Percentiles rank a stretch among this genome's conserved stretches.
Conservation (phyloP, 2,113 vertebrate genomes). For the Muntiacus muntjak region DNA sequence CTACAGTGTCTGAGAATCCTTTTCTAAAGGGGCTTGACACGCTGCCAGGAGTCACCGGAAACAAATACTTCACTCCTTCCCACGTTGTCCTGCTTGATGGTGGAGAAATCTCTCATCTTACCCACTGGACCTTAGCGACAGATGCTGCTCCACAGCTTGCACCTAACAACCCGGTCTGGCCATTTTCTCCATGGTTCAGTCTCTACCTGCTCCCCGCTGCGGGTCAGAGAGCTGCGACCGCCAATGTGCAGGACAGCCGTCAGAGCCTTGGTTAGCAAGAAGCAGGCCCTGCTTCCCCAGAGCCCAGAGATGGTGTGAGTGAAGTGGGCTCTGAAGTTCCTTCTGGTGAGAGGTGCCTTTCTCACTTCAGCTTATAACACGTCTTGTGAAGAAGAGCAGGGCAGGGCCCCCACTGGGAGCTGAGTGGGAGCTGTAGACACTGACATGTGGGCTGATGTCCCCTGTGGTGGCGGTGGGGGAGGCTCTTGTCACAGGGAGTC, state of each 20-base stretch:
- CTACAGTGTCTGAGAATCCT: not conserved
- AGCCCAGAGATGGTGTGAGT: not conserved
- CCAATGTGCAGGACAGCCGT: not conserved
- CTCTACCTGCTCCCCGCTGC: not conserved
- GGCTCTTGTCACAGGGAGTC: not conserved
- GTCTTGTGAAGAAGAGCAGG: slow-evolving; percentile 36
- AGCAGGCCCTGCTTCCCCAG: fast-evolving
- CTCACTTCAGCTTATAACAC: slow-evolving; percentile 4
- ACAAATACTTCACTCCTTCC: not conserved
- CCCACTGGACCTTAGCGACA: not conserved
- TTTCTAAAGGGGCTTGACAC: not conserved
- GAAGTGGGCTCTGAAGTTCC: slow-evolving; percentile 9
- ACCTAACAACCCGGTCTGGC: fast-evolving
- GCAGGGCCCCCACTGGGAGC: not conserved
- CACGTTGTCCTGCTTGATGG: not conserved
- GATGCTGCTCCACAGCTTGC: not conserved
- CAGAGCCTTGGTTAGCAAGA: slow-evolving; percentile 14
- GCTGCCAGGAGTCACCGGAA: not conserved
- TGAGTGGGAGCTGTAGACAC: not conserved
- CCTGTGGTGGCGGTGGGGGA: not conserved
- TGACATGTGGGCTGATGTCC: not conserved
- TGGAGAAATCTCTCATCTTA: not conserved
- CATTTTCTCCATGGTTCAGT: not conserved
- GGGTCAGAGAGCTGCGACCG: not conserved
- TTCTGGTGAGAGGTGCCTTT: not conserved